Percentiles rank a stretch among this genome's conserved stretches.
Conservation (phyloP, 2,797 vertebrate genomes). For the Tragelaphus oryx region DNA sequence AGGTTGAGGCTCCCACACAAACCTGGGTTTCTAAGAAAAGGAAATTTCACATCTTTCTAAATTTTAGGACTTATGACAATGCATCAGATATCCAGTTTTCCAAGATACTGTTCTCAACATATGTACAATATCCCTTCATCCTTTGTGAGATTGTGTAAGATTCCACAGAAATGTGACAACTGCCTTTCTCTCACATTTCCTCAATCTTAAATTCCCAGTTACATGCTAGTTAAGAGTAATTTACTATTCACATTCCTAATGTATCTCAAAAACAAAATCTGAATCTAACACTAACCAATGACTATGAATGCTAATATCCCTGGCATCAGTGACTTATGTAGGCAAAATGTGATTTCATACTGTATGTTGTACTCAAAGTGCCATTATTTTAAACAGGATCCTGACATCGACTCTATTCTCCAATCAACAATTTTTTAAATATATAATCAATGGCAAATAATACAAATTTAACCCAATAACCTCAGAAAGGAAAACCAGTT, state of each 20-base stretch:
- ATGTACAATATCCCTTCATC: not conserved
- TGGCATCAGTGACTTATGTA: not conserved
- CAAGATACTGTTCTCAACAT: not conserved
- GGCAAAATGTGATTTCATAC: not conserved
- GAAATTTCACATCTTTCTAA: slow-evolving; percentile 16
- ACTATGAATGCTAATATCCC: not conserved
- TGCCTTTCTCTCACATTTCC: not conserved
- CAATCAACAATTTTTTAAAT: not conserved
- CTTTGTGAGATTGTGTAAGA: not conserved
- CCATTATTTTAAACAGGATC: not conserved
- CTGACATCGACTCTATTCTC: not conserved
- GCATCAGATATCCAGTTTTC: not conserved
- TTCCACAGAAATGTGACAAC: not conserved
- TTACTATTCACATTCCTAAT: not conserved
- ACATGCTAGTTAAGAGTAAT: not conserved
- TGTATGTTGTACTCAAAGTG: not conserved
- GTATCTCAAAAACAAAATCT: slow-evolving; percentile 18
- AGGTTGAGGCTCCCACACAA: not conserved
- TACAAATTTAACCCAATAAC: not conserved
- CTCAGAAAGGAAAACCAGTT: slow-evolving; percentile 1
- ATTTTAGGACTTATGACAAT: not conserved
- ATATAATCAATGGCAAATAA: not conserved
- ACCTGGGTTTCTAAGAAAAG: slow-evolving; percentile 32
- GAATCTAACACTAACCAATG: not conserved
- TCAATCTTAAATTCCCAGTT: not conserved